These are phyloP conservation scores for Phaonia tiefii DNA, from an alignment of 2,888 invertebrate genomes.

Conservation along the genomic window DNA sequence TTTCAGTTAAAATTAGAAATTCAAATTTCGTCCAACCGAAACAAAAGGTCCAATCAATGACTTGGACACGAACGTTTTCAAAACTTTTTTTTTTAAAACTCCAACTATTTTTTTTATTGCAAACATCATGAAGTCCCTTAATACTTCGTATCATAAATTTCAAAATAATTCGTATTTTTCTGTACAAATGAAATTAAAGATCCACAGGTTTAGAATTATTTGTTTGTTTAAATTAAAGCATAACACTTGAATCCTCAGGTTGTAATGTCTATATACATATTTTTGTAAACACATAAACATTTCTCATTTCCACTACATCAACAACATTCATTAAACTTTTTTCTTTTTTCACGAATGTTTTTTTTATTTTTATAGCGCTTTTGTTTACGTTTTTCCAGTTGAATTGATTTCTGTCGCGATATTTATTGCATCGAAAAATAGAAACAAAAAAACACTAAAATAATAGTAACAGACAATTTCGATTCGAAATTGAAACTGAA, in stretches of 20 bases:
- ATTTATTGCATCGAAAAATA: conserved; percentile 17
- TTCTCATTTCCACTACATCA: not conserved
- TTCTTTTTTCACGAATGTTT: conserved; percentile 22
- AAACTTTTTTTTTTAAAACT: too few relatives aligned
- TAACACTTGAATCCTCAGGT: conserved; percentile 56
- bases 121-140: too few relatives aligned
- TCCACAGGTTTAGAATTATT: conserved; percentile 6
- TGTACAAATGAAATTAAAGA: conserved; percentile 39
- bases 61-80: too few relatives aligned
- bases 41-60: not conserved
- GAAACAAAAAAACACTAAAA: conserved; percentile 22
- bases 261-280: conserved; percentile 7
- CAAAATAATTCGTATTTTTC: too few relatives aligned
- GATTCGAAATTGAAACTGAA: conserved; percentile 10
- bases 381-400: conserved; percentile 61
- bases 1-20: conserved; percentile 4
- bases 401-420: conserved; percentile 44
- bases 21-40: not conserved
- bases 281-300: too few relatives aligned
- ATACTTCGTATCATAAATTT: too few relatives aligned
- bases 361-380: conserved; percentile 24
- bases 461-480: conserved; percentile 8
- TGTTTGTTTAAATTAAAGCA: conserved; percentile 51
- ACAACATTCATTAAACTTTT: not conserved
- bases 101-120: too few relatives aligned